Evolutionary conservation across 2,888 invertebrate genomes (phyloP).

Genomic region (Lasioglossum villosulum): DNA sequence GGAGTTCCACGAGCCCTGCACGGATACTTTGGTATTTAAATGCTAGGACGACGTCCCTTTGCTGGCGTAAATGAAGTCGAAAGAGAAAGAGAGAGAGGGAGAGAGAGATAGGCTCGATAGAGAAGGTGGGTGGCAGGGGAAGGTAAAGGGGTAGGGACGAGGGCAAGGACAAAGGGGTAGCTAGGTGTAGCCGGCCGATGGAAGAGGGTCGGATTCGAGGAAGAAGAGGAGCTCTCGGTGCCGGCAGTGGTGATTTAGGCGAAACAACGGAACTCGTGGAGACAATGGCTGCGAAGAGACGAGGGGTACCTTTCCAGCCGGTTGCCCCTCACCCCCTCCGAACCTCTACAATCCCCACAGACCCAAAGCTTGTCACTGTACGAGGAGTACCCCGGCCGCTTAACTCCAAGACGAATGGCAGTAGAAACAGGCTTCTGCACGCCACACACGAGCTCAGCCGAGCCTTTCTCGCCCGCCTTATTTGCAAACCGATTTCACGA

Average conservation of each 20-base stretch:
- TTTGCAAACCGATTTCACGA: slow-evolving; percentile 74
- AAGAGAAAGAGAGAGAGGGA: slow-evolving; percentile 58
- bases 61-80: slow-evolving; percentile 74
- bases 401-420: slow-evolving; percentile 73
- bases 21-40: slow-evolving; percentile 82
- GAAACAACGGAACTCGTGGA: slow-evolving; percentile 72
- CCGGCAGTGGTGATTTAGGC: slow-evolving; percentile 71
- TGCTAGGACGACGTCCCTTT: slow-evolving; percentile 71
- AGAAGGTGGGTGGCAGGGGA: neutral
- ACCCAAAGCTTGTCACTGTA: slow-evolving; percentile 51
- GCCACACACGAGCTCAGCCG: slow-evolving; percentile 54
- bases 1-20: slow-evolving; percentile 66
- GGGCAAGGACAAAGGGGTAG: slow-evolving; percentile 42
- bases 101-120: slow-evolving; percentile 17
- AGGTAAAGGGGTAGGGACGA: neutral
- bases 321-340: slow-evolving; percentile 3
- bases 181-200: slow-evolving; percentile 55
- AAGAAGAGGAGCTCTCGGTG: slow-evolving; percentile 64
- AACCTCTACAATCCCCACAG: neutral
- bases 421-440: slow-evolving; percentile 60
- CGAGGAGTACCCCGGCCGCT: slow-evolving; percentile 60
- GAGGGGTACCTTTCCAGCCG: slow-evolving; percentile 45
- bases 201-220: slow-evolving; percentile 62
- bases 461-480: slow-evolving; percentile 65
- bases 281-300: slow-evolving; percentile 69